These are phyloP conservation scores for Lanistes nyassanus DNA, from an alignment of 1,140 invertebrate species.

Conservation along the genomic window DNA sequence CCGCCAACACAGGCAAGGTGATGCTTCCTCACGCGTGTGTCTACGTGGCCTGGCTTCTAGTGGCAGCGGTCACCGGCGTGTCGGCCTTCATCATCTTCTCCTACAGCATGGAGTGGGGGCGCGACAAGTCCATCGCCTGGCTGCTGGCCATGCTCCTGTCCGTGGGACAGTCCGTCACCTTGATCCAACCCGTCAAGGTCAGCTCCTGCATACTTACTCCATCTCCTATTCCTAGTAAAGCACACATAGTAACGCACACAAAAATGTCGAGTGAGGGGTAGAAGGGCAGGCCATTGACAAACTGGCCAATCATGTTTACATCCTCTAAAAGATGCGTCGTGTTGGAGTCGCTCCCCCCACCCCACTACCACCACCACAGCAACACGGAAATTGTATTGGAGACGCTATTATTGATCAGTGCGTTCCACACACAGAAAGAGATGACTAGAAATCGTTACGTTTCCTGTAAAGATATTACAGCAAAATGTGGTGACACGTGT, in stretches of 20 bases:
- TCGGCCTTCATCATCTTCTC: conserved; percentile 53
- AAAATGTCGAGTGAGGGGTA: not conserved
- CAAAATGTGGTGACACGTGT: no score
- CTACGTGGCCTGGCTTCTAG: conserved; percentile 49
- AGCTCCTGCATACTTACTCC: not conserved
- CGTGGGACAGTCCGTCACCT: conserved; percentile 41
- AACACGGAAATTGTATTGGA: no score
- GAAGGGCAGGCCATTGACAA: not conserved
- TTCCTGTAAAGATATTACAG: no score
- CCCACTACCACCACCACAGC: no score
- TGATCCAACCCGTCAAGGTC: conserved; percentile 54
- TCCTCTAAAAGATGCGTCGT: no score
- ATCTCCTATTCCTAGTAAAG: not conserved
- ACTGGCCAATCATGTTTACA: no score
- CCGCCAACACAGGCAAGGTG: conserved; percentile 11
- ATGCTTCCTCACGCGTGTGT: conserved; percentile 46
- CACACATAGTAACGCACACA: not conserved
- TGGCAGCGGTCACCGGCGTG: conserved; percentile 36
- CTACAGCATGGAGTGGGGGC: conserved; percentile 58
- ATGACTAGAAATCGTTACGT: no score
- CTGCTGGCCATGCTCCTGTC: conserved; percentile 46
- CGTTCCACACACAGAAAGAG: no score
- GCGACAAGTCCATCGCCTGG: conserved; percentile 53
- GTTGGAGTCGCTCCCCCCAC: no score
- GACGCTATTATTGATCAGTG: no score